Conservation (phyloP, 30 jellyfish, hydroid and myxozoan genomes). For the Aurelia coerulea region DNA sequence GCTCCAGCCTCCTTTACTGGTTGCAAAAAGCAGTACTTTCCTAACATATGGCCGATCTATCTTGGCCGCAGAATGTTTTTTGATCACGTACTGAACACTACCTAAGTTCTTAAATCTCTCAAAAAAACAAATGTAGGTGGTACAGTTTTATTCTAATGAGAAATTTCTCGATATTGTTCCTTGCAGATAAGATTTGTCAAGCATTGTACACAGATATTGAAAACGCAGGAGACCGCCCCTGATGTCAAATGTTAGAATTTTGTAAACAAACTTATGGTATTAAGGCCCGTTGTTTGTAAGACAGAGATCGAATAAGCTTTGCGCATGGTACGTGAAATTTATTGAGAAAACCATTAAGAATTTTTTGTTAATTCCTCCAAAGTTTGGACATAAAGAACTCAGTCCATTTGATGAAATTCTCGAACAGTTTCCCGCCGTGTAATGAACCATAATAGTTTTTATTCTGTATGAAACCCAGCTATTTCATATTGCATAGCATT, state of each 20-base stretch:
- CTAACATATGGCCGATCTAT: too few relatives aligned
- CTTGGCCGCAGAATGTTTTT: too few relatives aligned
- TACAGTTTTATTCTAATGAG: too few relatives aligned
- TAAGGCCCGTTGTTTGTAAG: slow-evolving; percentile 27
- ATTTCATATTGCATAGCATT: slow-evolving; percentile 62
- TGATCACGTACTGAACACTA: too few relatives aligned
- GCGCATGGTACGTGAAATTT: slow-evolving; percentile 3
- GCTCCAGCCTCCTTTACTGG: too few relatives aligned
- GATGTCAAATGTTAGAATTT: slow-evolving; percentile 17
- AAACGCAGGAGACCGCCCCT: slow-evolving; percentile 47
- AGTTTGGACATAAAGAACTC: slow-evolving; percentile 6
- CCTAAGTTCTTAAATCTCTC: too few relatives aligned
- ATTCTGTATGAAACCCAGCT: slow-evolving; percentile 66
- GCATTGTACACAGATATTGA: not conserved
- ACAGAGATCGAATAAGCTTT: slow-evolving; percentile 18
- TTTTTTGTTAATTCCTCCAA: slow-evolving; percentile 30
- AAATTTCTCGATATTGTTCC: too few relatives aligned
- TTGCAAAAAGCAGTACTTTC: too few relatives aligned
- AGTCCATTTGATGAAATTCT: slow-evolving; percentile 54
- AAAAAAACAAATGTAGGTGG: too few relatives aligned
- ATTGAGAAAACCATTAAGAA: slow-evolving; percentile 34
- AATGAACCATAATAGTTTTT: slow-evolving; percentile 67
- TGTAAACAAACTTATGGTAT: slow-evolving; percentile 38
- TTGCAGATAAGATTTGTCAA: too few relatives aligned
- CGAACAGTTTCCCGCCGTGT: slow-evolving; percentile 74